Conservation (phyloP, 2,113 vertebrate genomes). For the Psettodes erumei region DNA sequence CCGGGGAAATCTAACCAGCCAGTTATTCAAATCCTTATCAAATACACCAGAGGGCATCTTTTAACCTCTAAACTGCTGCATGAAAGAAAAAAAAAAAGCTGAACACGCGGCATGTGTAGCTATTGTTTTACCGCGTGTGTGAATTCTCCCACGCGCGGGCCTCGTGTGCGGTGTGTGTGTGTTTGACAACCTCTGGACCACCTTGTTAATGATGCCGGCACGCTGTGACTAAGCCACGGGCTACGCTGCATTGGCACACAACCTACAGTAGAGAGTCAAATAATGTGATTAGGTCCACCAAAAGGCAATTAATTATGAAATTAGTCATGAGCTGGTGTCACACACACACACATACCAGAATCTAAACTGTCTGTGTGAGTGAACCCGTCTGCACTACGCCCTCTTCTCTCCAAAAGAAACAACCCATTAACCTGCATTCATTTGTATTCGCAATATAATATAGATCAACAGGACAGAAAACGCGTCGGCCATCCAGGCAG, state of each 20-base stretch:
- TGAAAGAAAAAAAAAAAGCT: background rate
- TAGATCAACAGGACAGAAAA: conserved; percentile 10
- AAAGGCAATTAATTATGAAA: conserved; percentile 82
- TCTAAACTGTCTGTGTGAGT: conserved; percentile 39
- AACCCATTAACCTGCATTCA: background rate
- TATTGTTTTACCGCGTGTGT: conserved; percentile 51
- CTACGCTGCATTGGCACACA: conserved; percentile 67
- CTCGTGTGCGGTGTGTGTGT: conserved; percentile 41
- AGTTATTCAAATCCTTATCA: conserved; percentile 76
- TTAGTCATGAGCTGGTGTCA: conserved; percentile 73
- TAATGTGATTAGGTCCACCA: conserved; percentile 78
- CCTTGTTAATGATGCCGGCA: conserved; percentile 74
- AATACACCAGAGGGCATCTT: conserved; percentile 74
- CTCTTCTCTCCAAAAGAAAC: too few species aligned
- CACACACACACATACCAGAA: conserved; percentile 8
- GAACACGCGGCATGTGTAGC: conserved; percentile 2
- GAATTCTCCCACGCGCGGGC: conserved; percentile 6
- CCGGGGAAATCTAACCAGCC: conserved; percentile 70
- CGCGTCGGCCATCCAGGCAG: background rate
- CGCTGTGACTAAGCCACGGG: conserved; percentile 73
- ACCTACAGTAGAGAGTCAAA: conserved; percentile 72
- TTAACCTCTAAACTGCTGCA: conserved; percentile 63
- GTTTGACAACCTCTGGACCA: conserved; percentile 66
- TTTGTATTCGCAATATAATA: background rate
- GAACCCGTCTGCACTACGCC: too few species aligned